Evolutionary conservation across 2,797 vertebrate genomes (phyloP), one percentile per base, ranked within the genome.

Genomic region (Setipinna tenuifilis): DNA sequence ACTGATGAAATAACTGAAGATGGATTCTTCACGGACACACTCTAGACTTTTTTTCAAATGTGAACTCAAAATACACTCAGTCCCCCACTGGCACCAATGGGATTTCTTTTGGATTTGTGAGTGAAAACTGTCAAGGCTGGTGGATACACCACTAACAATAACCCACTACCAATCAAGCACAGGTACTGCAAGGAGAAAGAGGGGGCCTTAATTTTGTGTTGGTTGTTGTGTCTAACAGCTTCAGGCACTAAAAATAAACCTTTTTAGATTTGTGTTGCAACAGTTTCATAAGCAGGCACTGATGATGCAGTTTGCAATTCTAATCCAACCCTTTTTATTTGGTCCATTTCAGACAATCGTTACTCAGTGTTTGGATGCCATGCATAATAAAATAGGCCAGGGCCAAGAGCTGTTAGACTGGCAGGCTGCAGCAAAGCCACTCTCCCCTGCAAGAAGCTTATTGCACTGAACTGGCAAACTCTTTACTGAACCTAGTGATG

Each of bases 1-100:
- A 78, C 9, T 41, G 17, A 78, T 44, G 71, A 78, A 78, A 78
- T 35, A 54, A 44, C 31, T 6, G 17, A 41, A 44, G 35, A 44
- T 44, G 35, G 17, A 78, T 78, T 78, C 35, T 78, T 44, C 71
- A 78, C 71, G 19, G 71, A 78, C 35, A 78, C 71, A 44, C 31
- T 78, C 16, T 31, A 78, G 9, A 7, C 19, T 35, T 75, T 23
- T 35, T 17, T 28, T 35, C 28, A 71, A 71, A 31, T 35, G 31
- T 78, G 44, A 0, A 7, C 17, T 19, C 31, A 2, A 78, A 21
- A 78, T 35, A 41, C 16, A 78, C 6, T 78, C 71, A 78, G 19
- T 41, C 6, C 19, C 19, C 58, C 19, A 59, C 17, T 21, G 58
- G 17, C 58, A 59, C 35, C 0, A 35, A 28, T 16, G 6, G 28